Evolutionary conservation across 2,888 invertebrate species (phyloP).

Genomic region (Hydropsyche betteni): DNA sequence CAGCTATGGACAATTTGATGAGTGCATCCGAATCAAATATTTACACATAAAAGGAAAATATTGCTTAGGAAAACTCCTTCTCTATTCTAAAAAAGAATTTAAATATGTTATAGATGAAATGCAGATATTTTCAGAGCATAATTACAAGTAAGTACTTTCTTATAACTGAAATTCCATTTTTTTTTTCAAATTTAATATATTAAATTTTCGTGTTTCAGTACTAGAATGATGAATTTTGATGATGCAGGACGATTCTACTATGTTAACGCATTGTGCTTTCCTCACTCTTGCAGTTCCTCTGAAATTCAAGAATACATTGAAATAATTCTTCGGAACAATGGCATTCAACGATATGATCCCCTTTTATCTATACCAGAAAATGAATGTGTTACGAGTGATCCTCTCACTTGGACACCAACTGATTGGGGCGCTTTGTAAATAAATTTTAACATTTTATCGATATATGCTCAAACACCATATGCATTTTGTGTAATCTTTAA

Average conservation of each 20-base stretch:
- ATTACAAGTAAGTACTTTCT: no score
- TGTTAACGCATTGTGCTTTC: conserved; percentile 1
- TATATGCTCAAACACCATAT: not conserved
- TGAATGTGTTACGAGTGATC: conserved; percentile 6
- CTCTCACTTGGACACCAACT: conserved; percentile 1
- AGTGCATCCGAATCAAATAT: conserved; percentile 13
- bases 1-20: conserved; percentile 27
- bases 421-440: conserved; percentile 24
- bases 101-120: no score
- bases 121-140: no score
- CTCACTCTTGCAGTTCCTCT: not conserved
- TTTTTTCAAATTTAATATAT: no score
- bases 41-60: conserved; percentile 30
- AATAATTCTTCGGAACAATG: no score
- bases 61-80: conserved; percentile 17
- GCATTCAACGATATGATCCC: not conserved
- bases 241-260: not conserved
- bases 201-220: not conserved
- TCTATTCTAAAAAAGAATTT: not conserved
- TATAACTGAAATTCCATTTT: no score
- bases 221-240: conserved; percentile 1
- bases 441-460: not conserved
- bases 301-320: not conserved
- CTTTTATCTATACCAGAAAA: not conserved
- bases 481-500: not conserved